Evolutionary conservation across 2,113 vertebrate species (phyloP), one percentile per base, ranked within the genome.

Genomic region (Ammodytes marinus): DNA sequence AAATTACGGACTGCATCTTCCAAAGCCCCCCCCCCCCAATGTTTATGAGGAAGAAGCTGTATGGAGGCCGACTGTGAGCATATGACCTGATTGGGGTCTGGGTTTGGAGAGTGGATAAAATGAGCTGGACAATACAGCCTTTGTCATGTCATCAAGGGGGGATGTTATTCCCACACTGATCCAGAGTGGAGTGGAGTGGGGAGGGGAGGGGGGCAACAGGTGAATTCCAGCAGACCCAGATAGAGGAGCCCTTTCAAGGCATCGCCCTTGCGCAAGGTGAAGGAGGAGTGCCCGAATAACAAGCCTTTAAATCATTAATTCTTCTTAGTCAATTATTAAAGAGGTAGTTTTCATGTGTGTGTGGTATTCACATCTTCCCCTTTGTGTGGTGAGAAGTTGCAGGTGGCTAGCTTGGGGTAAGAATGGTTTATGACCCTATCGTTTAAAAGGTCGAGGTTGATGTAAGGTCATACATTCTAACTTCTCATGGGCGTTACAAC

Each of bases 91-190:
- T 79, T 61, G 0, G 1, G 49, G 37, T 82, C 42, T 13, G 61
- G 54, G 39, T 46, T 37, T 39, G 57, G 49, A 63, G 49, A 63
- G 66, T 10, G 86, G 85, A 88, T 72, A 86, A 82, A 58, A 84
- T 52, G 65, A 82, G 79, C 13, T 17, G 39, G 42, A 93, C 90
- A 93, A 90, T 81, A 27, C 9, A 0, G 40, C 69, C 74, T 89
- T 93, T 94, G 88, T 92, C 71, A 77, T 35, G 64, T 85, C 82
- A 87, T 79, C 72, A 83, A 58, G 49, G 65, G 39, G 57, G 61
- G 69, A 69, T 17, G 8, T 55, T 64, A 54, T 89, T 86, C 88
- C 83, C 85, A 88, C 82, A 82, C 47, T 74, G 54, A 79, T 63
- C 35, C 11, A 52, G 50, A 53, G 55, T 59, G 72, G 13, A 6